A percentile compares a stretch with the other conserved stretches of the same genome.
These are phyloP conservation scores for Crax fasciolata DNA, from an alignment of 2,797 vertebrate genomes.

Conservation along the genomic window DNA sequence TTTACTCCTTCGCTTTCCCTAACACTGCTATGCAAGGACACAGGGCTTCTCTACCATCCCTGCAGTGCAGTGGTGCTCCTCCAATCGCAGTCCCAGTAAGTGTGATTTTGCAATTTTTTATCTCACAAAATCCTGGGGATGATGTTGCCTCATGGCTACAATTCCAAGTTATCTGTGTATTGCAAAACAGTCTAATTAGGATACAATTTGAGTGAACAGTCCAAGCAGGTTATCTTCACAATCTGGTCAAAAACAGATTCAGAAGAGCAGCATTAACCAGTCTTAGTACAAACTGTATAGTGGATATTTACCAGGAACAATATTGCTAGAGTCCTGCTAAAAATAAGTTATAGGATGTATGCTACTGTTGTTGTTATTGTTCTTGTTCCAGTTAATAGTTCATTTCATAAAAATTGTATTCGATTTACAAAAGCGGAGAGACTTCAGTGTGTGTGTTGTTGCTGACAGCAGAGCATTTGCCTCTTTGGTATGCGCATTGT, in stretches of 20 bases:
- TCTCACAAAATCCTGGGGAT: not conserved
- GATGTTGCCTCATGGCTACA: not conserved
- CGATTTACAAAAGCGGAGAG: not conserved
- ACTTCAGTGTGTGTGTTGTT: not conserved
- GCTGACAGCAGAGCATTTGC: not conserved
- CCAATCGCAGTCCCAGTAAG: not conserved
- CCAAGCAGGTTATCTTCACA: not conserved
- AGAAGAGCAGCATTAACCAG: slow-evolving; percentile 16
- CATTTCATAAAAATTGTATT: not conserved
- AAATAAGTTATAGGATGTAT: not conserved
- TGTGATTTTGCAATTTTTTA: not conserved
- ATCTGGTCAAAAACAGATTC: not conserved
- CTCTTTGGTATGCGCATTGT: not conserved
- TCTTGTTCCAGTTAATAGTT: not conserved
- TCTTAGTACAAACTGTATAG: not conserved
- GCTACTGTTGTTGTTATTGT: too few relatives aligned
- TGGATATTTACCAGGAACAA: not conserved
- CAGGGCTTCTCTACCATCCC: not conserved
- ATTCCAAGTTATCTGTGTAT: not conserved
- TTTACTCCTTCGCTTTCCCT: not conserved
- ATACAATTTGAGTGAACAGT: not conserved
- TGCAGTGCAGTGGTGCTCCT: not conserved
- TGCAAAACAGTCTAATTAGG: not conserved
- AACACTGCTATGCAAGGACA: not conserved
- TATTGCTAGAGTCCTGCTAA: slow-evolving; percentile 2